A percentile compares a stretch with the other conserved stretches of the same genome.
Evolutionary conservation across 2,797 vertebrate genomes (phyloP).

Genomic region (Gallinago stenura): DNA sequence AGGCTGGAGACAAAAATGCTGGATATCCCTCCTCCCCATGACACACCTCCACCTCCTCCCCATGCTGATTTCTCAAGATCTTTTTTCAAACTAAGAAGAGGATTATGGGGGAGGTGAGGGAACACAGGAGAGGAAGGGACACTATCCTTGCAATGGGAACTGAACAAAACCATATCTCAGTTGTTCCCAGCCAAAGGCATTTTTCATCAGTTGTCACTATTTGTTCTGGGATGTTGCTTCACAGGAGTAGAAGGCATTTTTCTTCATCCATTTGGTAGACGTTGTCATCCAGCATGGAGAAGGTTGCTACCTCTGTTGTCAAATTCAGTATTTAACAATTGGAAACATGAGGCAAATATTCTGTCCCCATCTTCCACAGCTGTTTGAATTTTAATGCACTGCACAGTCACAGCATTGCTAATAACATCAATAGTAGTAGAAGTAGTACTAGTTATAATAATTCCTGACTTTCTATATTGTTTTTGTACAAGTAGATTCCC

Average conservation of each 20-base stretch:
- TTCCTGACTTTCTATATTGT: background rate
- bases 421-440: background rate
- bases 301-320: background rate
- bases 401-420: background rate
- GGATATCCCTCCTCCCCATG: background rate
- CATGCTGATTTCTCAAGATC: background rate
- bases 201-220: background rate
- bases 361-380: background rate
- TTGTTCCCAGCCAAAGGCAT: background rate
- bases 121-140: background rate
- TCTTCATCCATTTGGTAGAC: background rate
- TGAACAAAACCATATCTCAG: background rate
- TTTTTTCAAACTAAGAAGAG: background rate
- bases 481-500: background rate
- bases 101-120: background rate
- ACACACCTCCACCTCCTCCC: background rate
- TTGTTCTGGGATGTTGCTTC: background rate
- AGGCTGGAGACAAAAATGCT: background rate
- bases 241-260: background rate
- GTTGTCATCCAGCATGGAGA: background rate
- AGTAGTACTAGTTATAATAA: background rate
- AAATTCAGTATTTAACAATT: background rate
- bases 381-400: background rate
- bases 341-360: background rate
- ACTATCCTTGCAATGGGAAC: accelerated